phyloP scores from a whole-genome alignment of 2,113 vertebrate species.

The Nerophis ophidion region DNA sequence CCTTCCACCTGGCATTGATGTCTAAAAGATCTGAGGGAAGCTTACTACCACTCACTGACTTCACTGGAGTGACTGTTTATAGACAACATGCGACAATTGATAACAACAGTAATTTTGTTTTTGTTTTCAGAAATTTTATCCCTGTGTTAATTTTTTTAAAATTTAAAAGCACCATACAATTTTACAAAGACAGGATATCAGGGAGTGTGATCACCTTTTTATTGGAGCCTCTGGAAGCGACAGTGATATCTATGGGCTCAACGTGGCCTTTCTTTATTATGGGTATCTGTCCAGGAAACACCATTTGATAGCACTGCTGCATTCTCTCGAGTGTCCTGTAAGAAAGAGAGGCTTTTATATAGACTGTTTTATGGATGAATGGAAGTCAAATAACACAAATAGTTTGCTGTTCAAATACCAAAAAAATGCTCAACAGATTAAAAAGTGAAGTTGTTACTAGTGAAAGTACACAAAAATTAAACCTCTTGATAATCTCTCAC shows the following conservation, averaged over 20 bases:
- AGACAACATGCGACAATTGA: no score
- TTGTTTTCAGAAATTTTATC: neutral
- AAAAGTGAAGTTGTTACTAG: no score
- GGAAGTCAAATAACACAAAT: neutral
- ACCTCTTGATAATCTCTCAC: no score
- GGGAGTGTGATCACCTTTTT: slow-evolving; percentile 81
- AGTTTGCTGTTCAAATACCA: neutral
- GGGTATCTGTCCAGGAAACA: slow-evolving; percentile 78
- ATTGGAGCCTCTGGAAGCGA: slow-evolving; percentile 85
- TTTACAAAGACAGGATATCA: neutral
- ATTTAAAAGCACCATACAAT: no score
- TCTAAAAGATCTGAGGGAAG: neutral
- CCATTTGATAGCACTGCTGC: slow-evolving; percentile 83
- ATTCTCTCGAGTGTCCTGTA: slow-evolving; percentile 82
- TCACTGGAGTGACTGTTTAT: no score
- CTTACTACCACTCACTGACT: no score
- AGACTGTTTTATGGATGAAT: neutral
- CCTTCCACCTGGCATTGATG: neutral
- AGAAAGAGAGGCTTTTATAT: slow-evolving; percentile 13
- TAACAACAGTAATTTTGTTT: no score
- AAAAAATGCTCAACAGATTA: no score
- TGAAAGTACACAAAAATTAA: no score
- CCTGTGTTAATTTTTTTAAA: neutral
- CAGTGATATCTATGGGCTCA: slow-evolving; percentile 79
- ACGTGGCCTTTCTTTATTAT: slow-evolving; percentile 83